Base-by-base conservation (phyloP, 2,113 vertebrate genomes). In the Tapirus terrestris region DNA sequence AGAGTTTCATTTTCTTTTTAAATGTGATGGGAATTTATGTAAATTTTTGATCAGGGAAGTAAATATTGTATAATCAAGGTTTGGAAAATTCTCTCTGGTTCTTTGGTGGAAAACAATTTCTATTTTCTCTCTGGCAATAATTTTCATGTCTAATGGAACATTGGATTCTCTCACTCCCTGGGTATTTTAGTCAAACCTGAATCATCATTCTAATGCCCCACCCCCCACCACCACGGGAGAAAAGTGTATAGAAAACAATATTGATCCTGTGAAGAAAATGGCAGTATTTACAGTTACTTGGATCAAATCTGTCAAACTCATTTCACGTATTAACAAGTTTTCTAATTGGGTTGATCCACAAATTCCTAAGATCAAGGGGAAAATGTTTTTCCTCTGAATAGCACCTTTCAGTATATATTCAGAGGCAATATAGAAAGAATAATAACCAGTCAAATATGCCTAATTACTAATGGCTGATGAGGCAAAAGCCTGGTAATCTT, bases 401-500 rank as follows among this genome's bases (percentile, higher is more conserved):
- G 20, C n/a, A 85, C 48, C 70, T 83, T 76, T 73, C 81, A 81
- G 18, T 36, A 9, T 77, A 72, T 67, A 68, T n/a, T 91, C 68
- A 87, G 86, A 87, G 36, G 8, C 17, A 89, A 86, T 27, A 84
- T 2, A 53, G 3, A 95, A 16, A 67, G 12, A 90, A 73, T 67
- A 65, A 79, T 94, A 94, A 81, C 23, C 14, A 79, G 31, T 45
- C 65, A 76, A 81, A 82, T 67, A 63, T 73, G 51, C 80, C 73
- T 91, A 94, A 91, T 96, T 88, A 21, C 23, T 91, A 96, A 77
- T 70, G 56, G 6, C 31, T 89, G 56, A 85, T 83, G 45, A 92
- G 23, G n/a, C 33, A 83, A 94, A 96, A 86, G 23, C 25, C 36
- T 81, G 36, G 45, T 77, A 70, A 76, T 84, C 84, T 67, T 88